Evolutionary conservation across 2,113 vertebrate genomes (phyloP), one percentile per base, ranked within the genome.

Genomic region (Vireo altiloquus): DNA sequence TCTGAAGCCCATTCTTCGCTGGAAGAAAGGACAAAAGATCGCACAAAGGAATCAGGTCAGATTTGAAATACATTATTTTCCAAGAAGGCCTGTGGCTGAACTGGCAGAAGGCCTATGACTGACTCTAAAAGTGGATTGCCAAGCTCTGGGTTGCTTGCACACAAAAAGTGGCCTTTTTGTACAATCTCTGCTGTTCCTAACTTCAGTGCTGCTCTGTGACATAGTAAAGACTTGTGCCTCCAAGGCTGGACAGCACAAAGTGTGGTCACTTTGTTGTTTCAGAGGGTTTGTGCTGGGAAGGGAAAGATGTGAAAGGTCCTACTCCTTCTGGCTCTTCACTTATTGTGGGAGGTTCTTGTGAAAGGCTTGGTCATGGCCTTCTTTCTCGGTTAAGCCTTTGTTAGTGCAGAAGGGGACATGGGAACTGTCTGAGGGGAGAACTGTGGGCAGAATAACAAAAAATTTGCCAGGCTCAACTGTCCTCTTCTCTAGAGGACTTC

Each of bases 1-100:
- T 3, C 98, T 99, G 79, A 98, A 97, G 7, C 99, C 99, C 0
- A 95, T 99, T 93, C 98, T 99, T 31, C 98, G 99, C 81, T 99
- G 99, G 99, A 99, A 98, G 80, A 99, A 99, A 96, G 99, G 99
- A 91, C 97, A 98, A 20, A 99, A 98, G 97, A 99, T 99, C 24
- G 98, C 99, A 13, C 98, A 98, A 46, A 98, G 97, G 95, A 99
- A 99, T 92, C 99, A 99, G 99, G 99, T 99, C 91, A 97, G 96
- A 28, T 59, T 77, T 57, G 40, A 19, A 66, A 15, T 52, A 2
- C 11, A 4, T 71, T 71, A 30, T 56, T 87, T 84, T 59, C 7
- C 9, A 75, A 16, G 52, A 57, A 71, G n/a, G 14, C 15, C 35
- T 64, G 30, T 54, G 70, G 6, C 40, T 71, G 11, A 65, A 24